phyloP scores from a whole-genome alignment of 2,113 vertebrate species.

The Anoura caudifer region DNA sequence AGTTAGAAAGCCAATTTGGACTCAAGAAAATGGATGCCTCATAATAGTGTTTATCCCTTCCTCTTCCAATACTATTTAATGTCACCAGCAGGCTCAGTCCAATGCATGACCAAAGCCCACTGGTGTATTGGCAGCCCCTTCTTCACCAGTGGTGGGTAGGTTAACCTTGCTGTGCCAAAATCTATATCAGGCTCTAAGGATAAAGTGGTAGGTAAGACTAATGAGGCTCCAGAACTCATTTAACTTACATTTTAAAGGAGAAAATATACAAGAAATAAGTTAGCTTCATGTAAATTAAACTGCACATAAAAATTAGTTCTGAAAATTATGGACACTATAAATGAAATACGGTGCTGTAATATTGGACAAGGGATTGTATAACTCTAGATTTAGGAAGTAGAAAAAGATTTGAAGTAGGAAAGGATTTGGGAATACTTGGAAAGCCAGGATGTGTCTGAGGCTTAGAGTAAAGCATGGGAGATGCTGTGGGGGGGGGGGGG shows the following conservation, averaged over 20 bases:
- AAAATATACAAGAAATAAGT: not conserved
- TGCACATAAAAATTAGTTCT: not conserved
- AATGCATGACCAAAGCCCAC: not conserved
- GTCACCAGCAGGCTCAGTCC: not conserved
- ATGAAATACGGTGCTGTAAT: not conserved
- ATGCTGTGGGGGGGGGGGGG: fast-evolving
- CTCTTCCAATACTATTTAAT: not conserved
- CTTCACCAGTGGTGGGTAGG: not conserved
- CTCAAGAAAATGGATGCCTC: not conserved
- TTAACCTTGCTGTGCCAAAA: not conserved
- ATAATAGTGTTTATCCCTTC: not conserved
- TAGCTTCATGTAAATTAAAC: not conserved
- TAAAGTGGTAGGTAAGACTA: not conserved
- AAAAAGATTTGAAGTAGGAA: not conserved
- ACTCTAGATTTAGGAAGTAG: not conserved
- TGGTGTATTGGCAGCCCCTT: not conserved
- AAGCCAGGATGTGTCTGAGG: not conserved
- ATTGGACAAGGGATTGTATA: not conserved
- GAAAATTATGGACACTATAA: not conserved
- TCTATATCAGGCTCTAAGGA: not conserved
- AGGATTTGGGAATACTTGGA: not conserved
- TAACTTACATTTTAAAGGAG: not conserved
- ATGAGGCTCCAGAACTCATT: not conserved
- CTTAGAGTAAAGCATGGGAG: not conserved
- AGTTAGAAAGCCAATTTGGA: not conserved